Base-by-base conservation (phyloP, 2,888 invertebrate species). In the Cheiracanthium punctorium region DNA sequence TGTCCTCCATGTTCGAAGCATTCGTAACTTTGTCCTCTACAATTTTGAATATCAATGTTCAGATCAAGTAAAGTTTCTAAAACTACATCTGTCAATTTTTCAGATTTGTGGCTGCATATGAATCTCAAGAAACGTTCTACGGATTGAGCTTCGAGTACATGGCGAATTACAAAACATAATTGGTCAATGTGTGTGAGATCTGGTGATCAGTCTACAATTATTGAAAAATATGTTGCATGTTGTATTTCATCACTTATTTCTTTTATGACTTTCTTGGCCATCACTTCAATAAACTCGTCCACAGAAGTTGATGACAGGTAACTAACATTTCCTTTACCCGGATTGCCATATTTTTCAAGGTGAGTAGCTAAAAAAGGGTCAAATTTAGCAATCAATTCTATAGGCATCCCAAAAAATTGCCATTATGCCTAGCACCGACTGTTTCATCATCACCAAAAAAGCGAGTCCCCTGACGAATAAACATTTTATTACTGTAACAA, bases 301-400 rank as follows among this genome's bases (percentile, higher is more conserved):
- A 90, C 90, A 32, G 90, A 90, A 88, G 89, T 90, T n/a, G 89
- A 89, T 72, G 89, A 89, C 79, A 89, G 84, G 88, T 90, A 90
- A 84, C 91, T 88, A 85, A 89, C 86, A 71, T 80, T 82, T 5
- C 90, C 90, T 75, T 64, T 88, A 8, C 90, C 90, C 71, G 85
- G 81, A 76, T 90, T 90, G 29, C 89, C 90, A 88, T 89, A 88
- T 69, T 88, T 88, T 73, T 72, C 33, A 32, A 91, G 88, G 86
- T 91, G 90, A 28, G 88, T 75, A 12, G 65, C 75, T 58, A 91
- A 72, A 82, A 91, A 91, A n/a, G 89, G 89, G 82, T 91, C 90
- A 82, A 90, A 91, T 75, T 90, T 84, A 7, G 90, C 89, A 28
- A 91, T 71, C 28, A 91, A 81, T 88, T 91, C 90, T n/a, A n/a